A percentile compares a stretch with the other conserved stretches of the same genome.
These are phyloP conservation scores for Epistrophella euchroma DNA, from an alignment of 2,888 invertebrate species.

Conservation along the genomic window DNA sequence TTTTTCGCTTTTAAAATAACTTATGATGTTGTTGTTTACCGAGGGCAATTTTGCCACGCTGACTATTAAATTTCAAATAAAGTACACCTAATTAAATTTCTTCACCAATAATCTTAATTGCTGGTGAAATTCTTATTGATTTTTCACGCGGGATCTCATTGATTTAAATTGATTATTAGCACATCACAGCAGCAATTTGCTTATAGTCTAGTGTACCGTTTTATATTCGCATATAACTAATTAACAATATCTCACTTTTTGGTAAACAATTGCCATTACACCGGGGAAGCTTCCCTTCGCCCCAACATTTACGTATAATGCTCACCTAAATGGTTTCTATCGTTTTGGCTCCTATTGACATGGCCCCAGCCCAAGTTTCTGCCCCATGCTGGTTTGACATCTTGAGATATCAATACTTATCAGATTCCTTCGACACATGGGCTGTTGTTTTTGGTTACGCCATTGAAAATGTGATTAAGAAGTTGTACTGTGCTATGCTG, in stretches of 20 bases:
- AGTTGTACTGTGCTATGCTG: neutral
- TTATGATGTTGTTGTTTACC: no score
- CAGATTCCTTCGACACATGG: conserved; percentile 54
- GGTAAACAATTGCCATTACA: conserved; percentile 57
- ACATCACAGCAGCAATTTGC: conserved; percentile 58
- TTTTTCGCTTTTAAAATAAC: no score
- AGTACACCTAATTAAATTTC: no score
- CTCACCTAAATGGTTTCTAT: conserved; percentile 48
- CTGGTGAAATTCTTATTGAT: neutral
- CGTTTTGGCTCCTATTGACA: conserved; percentile 55
- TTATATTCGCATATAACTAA: conserved; percentile 55
- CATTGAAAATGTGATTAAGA: conserved; percentile 47
- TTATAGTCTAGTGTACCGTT: conserved; percentile 49
- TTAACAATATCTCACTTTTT: conserved; percentile 52
- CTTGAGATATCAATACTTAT: conserved; percentile 71
- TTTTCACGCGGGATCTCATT: conserved; percentile 13
- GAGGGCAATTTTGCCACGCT: no score
- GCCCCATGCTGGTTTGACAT: conserved; percentile 69
- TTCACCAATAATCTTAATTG: neutral
- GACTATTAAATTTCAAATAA: no score
- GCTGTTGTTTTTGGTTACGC: conserved; percentile 46
- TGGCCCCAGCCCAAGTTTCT: conserved; percentile 15
- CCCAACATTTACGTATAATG: neutral
- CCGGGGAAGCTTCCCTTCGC: conserved; percentile 1
- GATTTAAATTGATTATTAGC: conserved; percentile 68